Evolutionary conservation across 2,797 vertebrate genomes (phyloP).

Genomic region (Coranthus polyacanthus): DNA sequence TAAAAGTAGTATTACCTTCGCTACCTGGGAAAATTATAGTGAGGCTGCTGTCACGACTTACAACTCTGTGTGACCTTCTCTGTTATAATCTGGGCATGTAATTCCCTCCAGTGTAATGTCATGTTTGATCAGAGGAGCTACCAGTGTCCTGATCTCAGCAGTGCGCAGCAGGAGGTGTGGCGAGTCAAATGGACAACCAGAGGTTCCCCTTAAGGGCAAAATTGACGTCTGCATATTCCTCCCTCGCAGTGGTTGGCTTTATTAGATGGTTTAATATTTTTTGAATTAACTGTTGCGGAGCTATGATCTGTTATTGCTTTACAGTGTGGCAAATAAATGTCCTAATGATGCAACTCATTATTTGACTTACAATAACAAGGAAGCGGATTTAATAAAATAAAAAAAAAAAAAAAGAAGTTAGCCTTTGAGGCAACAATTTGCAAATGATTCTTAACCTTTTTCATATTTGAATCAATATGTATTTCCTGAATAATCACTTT

Average conservation of each 20-base stretch:
- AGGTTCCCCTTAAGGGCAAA: conserved; percentile 85
- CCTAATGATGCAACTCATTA: conserved; percentile 12
- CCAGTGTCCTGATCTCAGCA: conserved; percentile 84
- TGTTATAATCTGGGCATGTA: conserved; percentile 85
- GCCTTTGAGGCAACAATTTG: conserved; percentile 12
- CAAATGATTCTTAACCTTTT: conserved; percentile 26
- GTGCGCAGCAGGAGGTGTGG: conserved; percentile 81
- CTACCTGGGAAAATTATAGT: conserved; percentile 67
- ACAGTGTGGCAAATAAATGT: conserved; percentile 4
- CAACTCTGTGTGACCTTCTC: conserved; percentile 85
- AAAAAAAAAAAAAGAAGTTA: conserved; percentile 4
- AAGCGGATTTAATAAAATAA: conserved; percentile 3
- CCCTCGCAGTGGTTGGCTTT: conserved; percentile 57
- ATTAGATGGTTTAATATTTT: conserved; percentile 47
- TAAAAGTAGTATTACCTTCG: conserved; percentile 73
- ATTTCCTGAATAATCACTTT: conserved; percentile 61
- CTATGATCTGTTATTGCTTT: not conserved
- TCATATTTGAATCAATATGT: conserved; percentile 61
- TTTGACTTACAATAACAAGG: conserved; percentile 3
- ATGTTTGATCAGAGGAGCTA: conserved; percentile 87
- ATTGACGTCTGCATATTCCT: conserved; percentile 81
- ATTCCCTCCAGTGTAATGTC: conserved; percentile 87
- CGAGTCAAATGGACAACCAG: conserved; percentile 82
- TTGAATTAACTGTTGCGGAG: conserved; percentile 26
- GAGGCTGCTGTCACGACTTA: conserved; percentile 79